Base-by-base conservation (phyloP, 2,797 vertebrate species). In the Lepus townsendii region DNA sequence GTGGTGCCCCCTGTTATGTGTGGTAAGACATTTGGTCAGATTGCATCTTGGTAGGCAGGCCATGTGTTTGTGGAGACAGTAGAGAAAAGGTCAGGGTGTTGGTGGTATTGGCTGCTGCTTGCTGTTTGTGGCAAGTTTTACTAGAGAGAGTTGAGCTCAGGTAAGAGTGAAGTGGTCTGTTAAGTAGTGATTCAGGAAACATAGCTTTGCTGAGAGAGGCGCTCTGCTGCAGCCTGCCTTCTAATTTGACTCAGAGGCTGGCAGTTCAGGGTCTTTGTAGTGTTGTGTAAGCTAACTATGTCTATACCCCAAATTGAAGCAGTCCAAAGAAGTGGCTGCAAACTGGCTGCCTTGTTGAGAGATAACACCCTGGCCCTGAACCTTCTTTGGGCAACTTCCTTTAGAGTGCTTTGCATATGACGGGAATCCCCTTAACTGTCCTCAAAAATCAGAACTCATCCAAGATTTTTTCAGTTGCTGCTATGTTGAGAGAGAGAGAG, bases 111-210 rank as follows among this genome's bases (percentile, higher is more conserved):
- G 32, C 83, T 73, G 52, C 32, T 63, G 77, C 16, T 65, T 88
- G 30, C 11, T 69, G 12, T 30, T 85, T 77, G 66, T 60, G 73
- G 60, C n/a, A 69, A 95, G 24, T 94, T 14, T 71, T 80, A n/a
- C 3, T 52, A 68, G 65, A 38, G 19, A 78, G 76, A 87, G 65
- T 26, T 88, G 76, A 83, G 32, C 52, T 94, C n/a, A 84, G 54
- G 12, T 7, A 20, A 50, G 30, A 88, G n/a, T 26, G 30, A 27
- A 32, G 16, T 6, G 65, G 65, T 65, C n/a, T 89, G 20, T 42
- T 0, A 71, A 50, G 50, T 30, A 72, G 79, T 27, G 16, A 20
- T 54, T 27, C 12, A 60, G 42, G 68, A 75, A 91, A 65, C 17
- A 54, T 3, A 9, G 7, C 26, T 75, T 69, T 88, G 73, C 32